phyloP scores from a whole-genome alignment of 2,113 vertebrate genomes.

The Pelusios castaneus region DNA sequence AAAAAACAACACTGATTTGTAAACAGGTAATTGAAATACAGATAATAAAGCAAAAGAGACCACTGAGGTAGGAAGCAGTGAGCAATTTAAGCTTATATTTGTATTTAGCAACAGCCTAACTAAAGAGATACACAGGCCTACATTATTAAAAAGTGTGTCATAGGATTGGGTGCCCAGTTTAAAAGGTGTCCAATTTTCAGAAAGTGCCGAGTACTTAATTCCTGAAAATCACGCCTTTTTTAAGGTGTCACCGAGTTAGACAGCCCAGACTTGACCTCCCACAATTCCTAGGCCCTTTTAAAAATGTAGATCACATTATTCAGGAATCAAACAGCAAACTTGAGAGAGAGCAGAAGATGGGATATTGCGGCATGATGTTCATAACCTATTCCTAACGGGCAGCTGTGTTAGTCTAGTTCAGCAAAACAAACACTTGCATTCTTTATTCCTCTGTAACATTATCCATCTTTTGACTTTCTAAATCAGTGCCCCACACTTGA shows the following conservation, averaged over 20 bases:
- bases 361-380: neutral
- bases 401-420: no score
- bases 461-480: neutral
- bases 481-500: no score
- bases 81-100: neutral
- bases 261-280: neutral
- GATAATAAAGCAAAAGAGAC: neutral
- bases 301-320: neutral
- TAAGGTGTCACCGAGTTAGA: neutral
- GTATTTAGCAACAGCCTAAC: neutral
- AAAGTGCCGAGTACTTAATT: neutral
- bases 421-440: neutral
- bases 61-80: neutral
- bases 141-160: neutral
- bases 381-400: neutral
- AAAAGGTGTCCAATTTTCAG: neutral
- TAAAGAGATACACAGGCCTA: neutral
- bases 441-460: no score
- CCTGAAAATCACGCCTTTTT: neutral
- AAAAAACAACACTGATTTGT: neutral
- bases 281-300: neutral
- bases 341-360: neutral
- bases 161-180: neutral
- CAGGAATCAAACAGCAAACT: neutral
- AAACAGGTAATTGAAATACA: neutral